Conservation (phyloP, 2,113 vertebrate genomes). For the Lutjanus erythropterus region DNA sequence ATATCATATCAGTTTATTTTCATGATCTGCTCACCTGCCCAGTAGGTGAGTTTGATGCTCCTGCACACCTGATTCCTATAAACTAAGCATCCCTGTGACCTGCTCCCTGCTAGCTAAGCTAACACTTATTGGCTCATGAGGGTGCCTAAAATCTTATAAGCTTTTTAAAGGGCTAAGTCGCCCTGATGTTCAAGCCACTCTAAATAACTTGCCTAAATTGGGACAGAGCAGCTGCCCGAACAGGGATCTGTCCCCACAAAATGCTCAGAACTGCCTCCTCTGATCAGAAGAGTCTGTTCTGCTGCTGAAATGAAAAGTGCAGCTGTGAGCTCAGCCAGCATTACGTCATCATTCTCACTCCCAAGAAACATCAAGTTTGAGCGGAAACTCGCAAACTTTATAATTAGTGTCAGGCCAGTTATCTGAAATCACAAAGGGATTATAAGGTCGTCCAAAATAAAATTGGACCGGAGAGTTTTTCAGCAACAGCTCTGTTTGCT, state of each 20-base stretch:
- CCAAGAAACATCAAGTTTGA: conserved; percentile 6
- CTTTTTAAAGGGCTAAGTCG: background rate
- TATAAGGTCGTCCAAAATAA: conserved; percentile 31
- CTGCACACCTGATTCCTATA: background rate
- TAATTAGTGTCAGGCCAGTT: conserved; percentile 47
- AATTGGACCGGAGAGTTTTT: conserved; percentile 18
- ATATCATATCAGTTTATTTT: background rate
- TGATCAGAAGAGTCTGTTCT: conserved; percentile 40
- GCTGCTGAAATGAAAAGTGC: conserved; percentile 48
- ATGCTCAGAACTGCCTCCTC: conserved; percentile 22
- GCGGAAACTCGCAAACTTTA: conserved; percentile 40
- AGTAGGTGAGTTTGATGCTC: background rate
- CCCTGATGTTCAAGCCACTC: background rate
- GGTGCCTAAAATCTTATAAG: background rate
- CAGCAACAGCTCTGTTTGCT: background rate
- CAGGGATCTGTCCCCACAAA: background rate
- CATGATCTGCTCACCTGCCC: background rate
- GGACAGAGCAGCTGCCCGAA: conserved; percentile 34
- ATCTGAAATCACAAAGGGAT: conserved; percentile 35
- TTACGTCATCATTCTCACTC: conserved; percentile 46
- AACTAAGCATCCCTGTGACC: too few species aligned
- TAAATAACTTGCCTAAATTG: conserved; percentile 21
- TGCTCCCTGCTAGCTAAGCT: too few species aligned
- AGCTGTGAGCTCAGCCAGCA: conserved; percentile 22
- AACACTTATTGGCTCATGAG: background rate